Evolutionary conservation across 2,888 invertebrate species (phyloP).

Genomic region (Dasysyrphus tricinctus): DNA sequence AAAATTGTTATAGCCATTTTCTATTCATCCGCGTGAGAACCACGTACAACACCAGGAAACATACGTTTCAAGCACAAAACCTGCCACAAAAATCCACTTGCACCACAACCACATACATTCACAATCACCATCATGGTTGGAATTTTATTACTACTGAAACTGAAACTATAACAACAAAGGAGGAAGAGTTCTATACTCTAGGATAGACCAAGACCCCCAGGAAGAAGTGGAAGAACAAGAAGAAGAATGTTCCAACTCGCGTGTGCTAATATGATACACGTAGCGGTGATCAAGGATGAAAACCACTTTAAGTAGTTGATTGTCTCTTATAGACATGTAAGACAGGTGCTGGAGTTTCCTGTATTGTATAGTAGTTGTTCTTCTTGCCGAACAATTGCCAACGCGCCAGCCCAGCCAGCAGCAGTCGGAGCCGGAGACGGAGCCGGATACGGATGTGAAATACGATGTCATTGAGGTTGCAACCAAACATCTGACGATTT

Average conservation of each 20-base stretch:
- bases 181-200: too few relatives aligned
- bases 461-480: conserved; percentile 50
- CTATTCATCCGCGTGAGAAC: conserved; percentile 43
- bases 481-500: conserved; percentile 42
- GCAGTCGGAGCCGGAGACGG: neutral
- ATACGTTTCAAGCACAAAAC: conserved; percentile 48
- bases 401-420: neutral
- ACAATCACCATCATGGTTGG: neutral
- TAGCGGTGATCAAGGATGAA: conserved; percentile 74
- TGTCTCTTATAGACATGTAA: conserved; percentile 71
- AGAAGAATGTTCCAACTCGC: conserved; percentile 38
- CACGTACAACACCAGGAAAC: conserved; percentile 60
- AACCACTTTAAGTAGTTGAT: conserved; percentile 74
- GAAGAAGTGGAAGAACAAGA: conserved; percentile 20
- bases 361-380: conserved; percentile 28
- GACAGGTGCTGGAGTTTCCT: conserved; percentile 70
- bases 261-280: conserved; percentile 74
- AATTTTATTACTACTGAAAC: conserved; percentile 44
- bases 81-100: conserved; percentile 35
- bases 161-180: conserved; percentile 49
- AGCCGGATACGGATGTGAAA: conserved; percentile 34
- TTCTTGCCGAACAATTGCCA: neutral
- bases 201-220: neutral
- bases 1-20: conserved; percentile 12
- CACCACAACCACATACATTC: neutral